Evolutionary conservation across 2,797 vertebrate species (phyloP).

Genomic region (Chrosomus eos): DNA sequence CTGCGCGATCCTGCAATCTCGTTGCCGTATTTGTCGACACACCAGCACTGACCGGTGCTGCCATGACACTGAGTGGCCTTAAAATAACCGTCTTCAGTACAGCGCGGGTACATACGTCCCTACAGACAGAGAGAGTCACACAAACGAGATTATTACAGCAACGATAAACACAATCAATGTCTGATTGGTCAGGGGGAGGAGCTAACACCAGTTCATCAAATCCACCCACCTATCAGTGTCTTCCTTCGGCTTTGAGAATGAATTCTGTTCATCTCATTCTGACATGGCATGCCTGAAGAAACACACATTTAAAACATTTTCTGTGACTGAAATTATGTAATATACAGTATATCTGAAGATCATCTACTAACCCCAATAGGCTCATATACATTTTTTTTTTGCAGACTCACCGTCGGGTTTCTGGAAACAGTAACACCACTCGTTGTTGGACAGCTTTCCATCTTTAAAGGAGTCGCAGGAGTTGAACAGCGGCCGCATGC

Average conservation of each 20-base stretch:
- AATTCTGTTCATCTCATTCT: slow-evolving; percentile 95
- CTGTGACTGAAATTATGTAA: background rate
- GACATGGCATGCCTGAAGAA: slow-evolving; percentile 91
- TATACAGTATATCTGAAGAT: background rate
- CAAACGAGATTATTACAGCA: background rate
- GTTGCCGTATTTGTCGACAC: slow-evolving; percentile 96
- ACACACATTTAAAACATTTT: slow-evolving; percentile 49
- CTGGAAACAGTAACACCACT: slow-evolving; percentile 99
- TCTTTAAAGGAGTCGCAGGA: slow-evolving; percentile 98
- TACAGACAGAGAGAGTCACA: slow-evolving; percentile 61
- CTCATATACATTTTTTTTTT: background rate
- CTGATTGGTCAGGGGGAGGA: slow-evolving; percentile 40
- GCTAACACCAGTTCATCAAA: slow-evolving; percentile 37
- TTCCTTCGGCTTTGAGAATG: slow-evolving; percentile 90
- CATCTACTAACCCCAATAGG: background rate
- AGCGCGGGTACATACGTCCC: slow-evolving; percentile 91
- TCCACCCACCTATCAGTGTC: slow-evolving; percentile 89
- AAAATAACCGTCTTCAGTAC: slow-evolving; percentile 94
- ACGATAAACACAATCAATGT: background rate
- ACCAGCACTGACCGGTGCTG: slow-evolving; percentile 96
- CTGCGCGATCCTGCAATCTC: slow-evolving; percentile 94
- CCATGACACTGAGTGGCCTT: slow-evolving; percentile 93
- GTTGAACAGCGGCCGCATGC: slow-evolving; percentile 96
- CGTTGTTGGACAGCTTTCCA: slow-evolving; percentile 96
- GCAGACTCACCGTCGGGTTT: slow-evolving; percentile 82